Evolutionary conservation across 2,113 vertebrate genomes (phyloP).

Genomic region (Sula dactylatra): DNA sequence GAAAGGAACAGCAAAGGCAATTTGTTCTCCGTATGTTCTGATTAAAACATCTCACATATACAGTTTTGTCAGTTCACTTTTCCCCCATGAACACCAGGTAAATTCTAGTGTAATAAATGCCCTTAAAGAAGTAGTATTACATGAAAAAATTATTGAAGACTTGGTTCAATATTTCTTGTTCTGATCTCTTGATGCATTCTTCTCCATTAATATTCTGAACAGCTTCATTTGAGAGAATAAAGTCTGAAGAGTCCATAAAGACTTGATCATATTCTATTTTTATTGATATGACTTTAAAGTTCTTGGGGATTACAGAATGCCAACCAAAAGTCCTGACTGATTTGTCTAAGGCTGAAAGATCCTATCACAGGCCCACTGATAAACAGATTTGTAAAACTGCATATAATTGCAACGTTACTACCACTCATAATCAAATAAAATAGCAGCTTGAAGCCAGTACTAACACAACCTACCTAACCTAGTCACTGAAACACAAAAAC

Average conservation of each 20-base stretch:
- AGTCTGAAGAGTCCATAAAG: neutral
- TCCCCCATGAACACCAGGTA: neutral
- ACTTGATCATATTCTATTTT: neutral
- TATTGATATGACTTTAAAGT: neutral
- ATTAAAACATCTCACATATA: neutral
- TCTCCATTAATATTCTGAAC: neutral
- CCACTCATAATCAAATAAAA: neutral
- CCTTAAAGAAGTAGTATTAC: no score
- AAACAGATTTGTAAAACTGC: neutral
- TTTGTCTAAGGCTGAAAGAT: neutral
- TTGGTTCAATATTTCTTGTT: neutral
- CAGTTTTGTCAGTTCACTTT: neutral
- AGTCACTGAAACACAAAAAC: neutral
- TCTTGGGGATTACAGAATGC: neutral
- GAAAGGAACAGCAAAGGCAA: neutral
- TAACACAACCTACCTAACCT: neutral
- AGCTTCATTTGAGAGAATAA: neutral
- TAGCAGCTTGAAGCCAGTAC: neutral
- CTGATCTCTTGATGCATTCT: neutral
- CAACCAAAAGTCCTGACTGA: neutral
- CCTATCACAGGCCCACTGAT: neutral
- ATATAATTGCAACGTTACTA: neutral
- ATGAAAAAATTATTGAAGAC: neutral
- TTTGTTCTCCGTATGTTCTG: neutral
- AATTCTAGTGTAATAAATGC: neutral